Evolutionary conservation across 2,113 vertebrate species (phyloP), one percentile per base, ranked within the genome.

Genomic region (Aplodontia rufa): DNA sequence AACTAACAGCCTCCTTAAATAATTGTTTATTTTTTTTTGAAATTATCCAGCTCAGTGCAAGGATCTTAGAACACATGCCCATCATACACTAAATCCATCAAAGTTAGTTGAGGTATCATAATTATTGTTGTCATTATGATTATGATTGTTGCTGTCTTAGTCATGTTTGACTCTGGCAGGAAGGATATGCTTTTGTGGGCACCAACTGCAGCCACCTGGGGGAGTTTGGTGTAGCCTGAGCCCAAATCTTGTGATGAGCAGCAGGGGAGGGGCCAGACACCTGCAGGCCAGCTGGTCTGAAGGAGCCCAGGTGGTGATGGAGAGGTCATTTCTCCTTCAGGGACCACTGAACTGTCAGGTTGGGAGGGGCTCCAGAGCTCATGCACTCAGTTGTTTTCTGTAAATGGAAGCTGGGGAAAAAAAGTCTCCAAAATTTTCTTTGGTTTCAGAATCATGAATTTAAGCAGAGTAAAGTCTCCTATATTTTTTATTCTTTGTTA

Each of bases 51-150:
- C 28, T 26, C 24, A 11, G 28, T 28, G 58, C 20, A 42, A 28
- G 68, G 7, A 19, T 26, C n/a, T 84, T 7, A 9, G 28, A 24
- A 47, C 16, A 19, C 1, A 17, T 42, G 22, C 68, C 24, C 40
- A 42, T 20, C 53, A 1, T 7, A 0, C n/a, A 20, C n/a, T n/a
- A n/a, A n/a, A n/a, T 35, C 32, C 37, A 14, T 19, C 72, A 28
- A 49, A 40, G 32, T 6, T 1, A 0, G 5, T 2, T 20, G 35
- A 32, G 30, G 11, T 14, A 6, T 53, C 8, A 2, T 3, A 4
- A 19, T 9, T 19, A 49, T 26, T 37, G 8, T 11, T 24, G 32
- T 8, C 66, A 3, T 35, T 37, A 55, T 12, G 47, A 17, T 5
- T 8, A 37, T 40, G 49, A 6, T 45, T 30, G 13, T 37, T 58